These are phyloP conservation scores for Plutomurus gul DNA, from an alignment of 1,140 invertebrate genomes.

Conservation along the genomic window DNA sequence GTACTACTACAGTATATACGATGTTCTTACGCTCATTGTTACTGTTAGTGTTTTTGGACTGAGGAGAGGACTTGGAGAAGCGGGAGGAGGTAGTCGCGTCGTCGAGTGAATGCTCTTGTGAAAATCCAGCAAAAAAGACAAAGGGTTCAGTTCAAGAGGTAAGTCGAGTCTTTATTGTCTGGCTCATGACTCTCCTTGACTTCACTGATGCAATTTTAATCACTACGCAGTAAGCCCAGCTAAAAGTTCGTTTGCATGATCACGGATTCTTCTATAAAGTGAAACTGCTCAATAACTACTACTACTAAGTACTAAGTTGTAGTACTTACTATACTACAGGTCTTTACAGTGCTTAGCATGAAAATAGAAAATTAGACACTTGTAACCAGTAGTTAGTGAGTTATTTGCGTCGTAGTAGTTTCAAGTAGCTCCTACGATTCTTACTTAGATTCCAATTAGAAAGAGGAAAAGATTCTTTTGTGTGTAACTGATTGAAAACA, in stretches of 20 bases:
- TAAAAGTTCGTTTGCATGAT: slow-evolving; percentile 2
- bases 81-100: background rate
- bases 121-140: background rate
- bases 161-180: background rate
- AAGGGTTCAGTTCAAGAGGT: background rate
- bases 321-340: background rate
- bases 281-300: no score
- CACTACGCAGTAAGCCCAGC: background rate
- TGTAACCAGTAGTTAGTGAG: background rate
- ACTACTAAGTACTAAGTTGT: no score
- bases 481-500: slow-evolving; percentile 4
- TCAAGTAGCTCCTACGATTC: background rate
- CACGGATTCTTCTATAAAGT: no score
- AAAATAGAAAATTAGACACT: background rate
- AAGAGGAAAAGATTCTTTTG: no score
- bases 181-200: slow-evolving; percentile 2
- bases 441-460: background rate
- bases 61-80: no score
- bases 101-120: background rate
- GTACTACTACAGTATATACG: no score
- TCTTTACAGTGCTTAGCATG: background rate
- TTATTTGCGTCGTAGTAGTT: slow-evolving; percentile 23
- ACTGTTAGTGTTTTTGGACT: no score
- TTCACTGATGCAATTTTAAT: slow-evolving; percentile 17
- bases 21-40: no score